phyloP scores from a whole-genome alignment of 1,140 invertebrate genomes.

The Monochamus saltuarius region DNA sequence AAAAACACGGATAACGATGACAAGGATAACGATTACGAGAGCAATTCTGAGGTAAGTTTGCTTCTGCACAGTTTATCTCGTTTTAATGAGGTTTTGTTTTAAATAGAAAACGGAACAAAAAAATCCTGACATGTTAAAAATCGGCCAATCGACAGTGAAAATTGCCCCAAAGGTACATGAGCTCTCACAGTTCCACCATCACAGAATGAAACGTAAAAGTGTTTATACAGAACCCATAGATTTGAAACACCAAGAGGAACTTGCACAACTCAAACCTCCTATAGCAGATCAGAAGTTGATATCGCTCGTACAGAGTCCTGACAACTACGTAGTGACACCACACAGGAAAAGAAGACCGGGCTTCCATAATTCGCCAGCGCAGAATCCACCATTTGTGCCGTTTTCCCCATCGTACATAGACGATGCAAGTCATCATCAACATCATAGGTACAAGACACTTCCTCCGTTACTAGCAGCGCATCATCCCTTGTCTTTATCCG shows the following conservation, averaged over 20 bases:
- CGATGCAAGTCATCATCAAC: conserved; percentile 55
- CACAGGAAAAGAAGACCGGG: conserved; percentile 79
- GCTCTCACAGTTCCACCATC: conserved; percentile 48
- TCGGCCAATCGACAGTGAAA: conserved; percentile 54
- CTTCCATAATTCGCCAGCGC: conserved; percentile 80
- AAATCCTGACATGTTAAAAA: conserved; percentile 43
- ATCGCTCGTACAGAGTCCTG: conserved; percentile 65
- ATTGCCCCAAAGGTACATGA: conserved; percentile 58
- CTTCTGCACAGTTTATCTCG: neutral
- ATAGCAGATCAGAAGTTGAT: conserved; percentile 60
- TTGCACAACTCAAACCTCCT: conserved; percentile 60
- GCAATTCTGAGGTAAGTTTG: conserved; percentile 37
- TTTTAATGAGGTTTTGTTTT: conserved; percentile 21
- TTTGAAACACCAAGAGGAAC: conserved; percentile 60
- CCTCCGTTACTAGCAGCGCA: conserved; percentile 56
- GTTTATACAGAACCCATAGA: conserved; percentile 64
- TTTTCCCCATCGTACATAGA: conserved; percentile 71
- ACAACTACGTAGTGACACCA: conserved; percentile 79
- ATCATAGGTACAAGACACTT: conserved; percentile 47
- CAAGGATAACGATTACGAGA: conserved; percentile 39
- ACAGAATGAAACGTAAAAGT: conserved; percentile 64
- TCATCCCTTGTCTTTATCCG: conserved; percentile 67
- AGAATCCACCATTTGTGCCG: conserved; percentile 81
- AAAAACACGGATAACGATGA: conserved; percentile 48
- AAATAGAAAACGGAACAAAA: conserved; percentile 41